phyloP scores from a whole-genome alignment of 2,888 invertebrate species.

The Yponomeuta sedellus region DNA sequence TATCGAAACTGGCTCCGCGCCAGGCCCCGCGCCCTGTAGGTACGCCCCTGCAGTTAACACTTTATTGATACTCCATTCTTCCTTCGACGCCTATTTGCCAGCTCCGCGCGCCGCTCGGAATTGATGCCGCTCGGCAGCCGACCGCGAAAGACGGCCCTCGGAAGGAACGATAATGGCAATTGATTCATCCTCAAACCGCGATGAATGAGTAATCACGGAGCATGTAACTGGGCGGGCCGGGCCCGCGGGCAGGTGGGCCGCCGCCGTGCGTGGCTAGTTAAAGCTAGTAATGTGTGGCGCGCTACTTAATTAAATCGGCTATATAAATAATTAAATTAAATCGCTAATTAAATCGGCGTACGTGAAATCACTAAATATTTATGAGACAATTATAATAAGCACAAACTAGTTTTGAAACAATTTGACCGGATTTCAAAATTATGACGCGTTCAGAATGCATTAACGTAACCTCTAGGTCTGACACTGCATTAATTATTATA shows the following conservation, averaged over 20 bases:
- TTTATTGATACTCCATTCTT: conserved; percentile 3
- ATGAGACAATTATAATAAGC: neutral
- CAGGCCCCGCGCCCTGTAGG: neutral
- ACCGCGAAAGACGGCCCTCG: neutral
- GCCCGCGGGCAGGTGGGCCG: neutral
- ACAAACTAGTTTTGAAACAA: neutral
- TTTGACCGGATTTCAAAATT: neutral
- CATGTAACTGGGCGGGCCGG: neutral
- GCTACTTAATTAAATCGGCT: neutral
- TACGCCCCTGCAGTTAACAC: neutral
- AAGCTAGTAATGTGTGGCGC: neutral
- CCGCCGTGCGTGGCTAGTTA: neutral
- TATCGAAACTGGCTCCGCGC: neutral
- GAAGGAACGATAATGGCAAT: neutral
- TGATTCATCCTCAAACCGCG: neutral
- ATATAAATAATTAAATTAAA: too few relatives aligned
- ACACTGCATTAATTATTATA: too few relatives aligned
- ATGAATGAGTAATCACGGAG: neutral
- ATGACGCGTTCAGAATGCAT: neutral
- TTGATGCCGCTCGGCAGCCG: neutral
- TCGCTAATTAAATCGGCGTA: neutral
- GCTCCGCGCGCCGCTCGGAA: neutral
- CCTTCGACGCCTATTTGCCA: neutral
- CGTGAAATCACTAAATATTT: neutral
- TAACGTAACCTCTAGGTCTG: too few relatives aligned